Evolutionary conservation across 2,888 invertebrate species (phyloP).

Genomic region (Acleris laterana): DNA sequence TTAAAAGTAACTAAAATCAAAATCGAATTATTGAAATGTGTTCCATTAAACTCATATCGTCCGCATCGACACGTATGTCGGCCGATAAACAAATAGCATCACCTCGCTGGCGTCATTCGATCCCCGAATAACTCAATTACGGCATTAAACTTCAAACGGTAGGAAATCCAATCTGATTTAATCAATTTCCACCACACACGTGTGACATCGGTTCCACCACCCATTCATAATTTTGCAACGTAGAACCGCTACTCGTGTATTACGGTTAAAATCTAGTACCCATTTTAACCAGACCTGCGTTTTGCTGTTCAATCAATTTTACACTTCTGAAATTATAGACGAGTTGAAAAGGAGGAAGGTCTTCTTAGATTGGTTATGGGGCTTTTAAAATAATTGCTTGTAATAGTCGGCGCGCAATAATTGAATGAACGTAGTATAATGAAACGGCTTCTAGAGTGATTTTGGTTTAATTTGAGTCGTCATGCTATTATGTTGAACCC

Average conservation of each 20-base stretch:
- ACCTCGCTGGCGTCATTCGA: too few relatives aligned
- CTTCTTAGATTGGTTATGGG: slow-evolving; percentile 15
- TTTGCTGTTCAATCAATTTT: not conserved
- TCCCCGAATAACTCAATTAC: not conserved
- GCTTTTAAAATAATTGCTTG: slow-evolving; percentile 55
- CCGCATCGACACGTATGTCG: too few relatives aligned
- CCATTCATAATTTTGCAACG: slow-evolving; percentile 10
- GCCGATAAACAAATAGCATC: too few relatives aligned
- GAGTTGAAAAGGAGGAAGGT: not conserved
- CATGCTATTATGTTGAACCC: slow-evolving; percentile 51
- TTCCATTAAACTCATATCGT: too few relatives aligned
- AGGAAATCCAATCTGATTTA: slow-evolving; percentile 12
- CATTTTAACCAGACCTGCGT: slow-evolving; percentile 7
- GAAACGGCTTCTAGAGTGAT: slow-evolving; percentile 55
- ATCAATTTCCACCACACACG: slow-evolving; percentile 2
- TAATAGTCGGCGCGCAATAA: slow-evolving; percentile 54
- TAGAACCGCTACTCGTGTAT: slow-evolving; percentile 12
- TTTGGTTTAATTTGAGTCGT: slow-evolving; percentile 61
- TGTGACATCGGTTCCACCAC: not conserved
- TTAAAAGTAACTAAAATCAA: too few relatives aligned
- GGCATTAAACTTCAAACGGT: slow-evolving; percentile 1
- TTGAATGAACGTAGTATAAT: slow-evolving; percentile 64
- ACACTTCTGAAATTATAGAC: not conserved
- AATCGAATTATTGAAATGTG: too few relatives aligned
- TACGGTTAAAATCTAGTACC: slow-evolving; percentile 11